Percentiles rank a stretch among this genome's conserved stretches.
Evolutionary conservation across 2,888 invertebrate genomes (phyloP).

Genomic region (Teinopalpus imperialis): DNA sequence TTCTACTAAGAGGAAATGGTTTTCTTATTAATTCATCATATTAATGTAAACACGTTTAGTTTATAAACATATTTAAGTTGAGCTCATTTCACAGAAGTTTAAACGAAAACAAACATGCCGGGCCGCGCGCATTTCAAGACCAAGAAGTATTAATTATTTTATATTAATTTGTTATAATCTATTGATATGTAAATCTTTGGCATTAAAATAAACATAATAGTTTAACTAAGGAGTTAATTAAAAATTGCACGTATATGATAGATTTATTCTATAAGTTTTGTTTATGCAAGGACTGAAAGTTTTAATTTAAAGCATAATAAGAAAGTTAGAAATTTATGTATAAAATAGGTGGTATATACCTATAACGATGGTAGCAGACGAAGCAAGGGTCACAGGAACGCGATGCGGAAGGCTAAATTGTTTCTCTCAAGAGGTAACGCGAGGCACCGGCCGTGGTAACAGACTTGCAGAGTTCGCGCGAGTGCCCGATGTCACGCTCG

Average conservation of each 20-base stretch:
- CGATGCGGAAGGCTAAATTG: neutral
- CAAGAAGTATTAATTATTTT: no score
- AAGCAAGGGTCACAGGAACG: slow-evolving; percentile 1
- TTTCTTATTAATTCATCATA: slow-evolving; percentile 15
- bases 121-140: slow-evolving; percentile 13
- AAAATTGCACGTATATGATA: no score
- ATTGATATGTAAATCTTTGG: no score
- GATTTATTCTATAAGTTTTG: no score
- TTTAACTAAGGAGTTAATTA: no score
- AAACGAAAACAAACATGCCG: slow-evolving; percentile 28
- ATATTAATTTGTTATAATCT: no score
- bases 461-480: slow-evolving; percentile 47
- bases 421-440: slow-evolving; percentile 6
- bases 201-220: no score
- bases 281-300: no score
- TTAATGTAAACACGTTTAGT: slow-evolving; percentile 23
- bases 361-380: slow-evolving; percentile 8
- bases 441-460: slow-evolving; percentile 40
- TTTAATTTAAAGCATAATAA: no score
- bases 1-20: no score
- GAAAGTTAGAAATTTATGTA: no score
- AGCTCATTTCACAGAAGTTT: slow-evolving; percentile 23
- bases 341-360: no score
- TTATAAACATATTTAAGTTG: slow-evolving; percentile 20
- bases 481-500: slow-evolving; percentile 54